Evolutionary conservation across 2,797 vertebrate species (phyloP).

Genomic region (Gorsachius magnificus): DNA sequence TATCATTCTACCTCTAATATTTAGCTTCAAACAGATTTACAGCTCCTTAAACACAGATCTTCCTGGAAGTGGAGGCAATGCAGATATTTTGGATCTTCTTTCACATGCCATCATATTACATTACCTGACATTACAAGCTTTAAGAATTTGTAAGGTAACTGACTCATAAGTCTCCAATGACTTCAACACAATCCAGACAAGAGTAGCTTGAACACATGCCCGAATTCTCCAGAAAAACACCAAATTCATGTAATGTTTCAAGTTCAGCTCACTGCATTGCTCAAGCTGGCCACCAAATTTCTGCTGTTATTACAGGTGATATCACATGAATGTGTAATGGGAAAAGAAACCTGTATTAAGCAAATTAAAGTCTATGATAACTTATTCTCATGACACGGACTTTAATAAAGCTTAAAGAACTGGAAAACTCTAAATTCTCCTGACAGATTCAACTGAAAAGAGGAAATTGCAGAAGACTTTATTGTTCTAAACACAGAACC

Average conservation of each 20-base stretch:
- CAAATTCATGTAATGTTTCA: neutral
- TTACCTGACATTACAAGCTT: neutral
- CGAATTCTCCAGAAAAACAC: neutral
- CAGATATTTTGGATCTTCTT: neutral
- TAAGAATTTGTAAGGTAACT: neutral
- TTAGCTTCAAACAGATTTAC: neutral
- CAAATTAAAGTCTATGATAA: conserved; percentile 37
- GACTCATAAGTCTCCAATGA: neutral
- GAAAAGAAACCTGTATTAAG: conserved; percentile 18
- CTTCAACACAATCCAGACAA: neutral
- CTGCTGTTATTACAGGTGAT: neutral
- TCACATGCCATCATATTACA: neutral
- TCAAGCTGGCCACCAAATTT: neutral
- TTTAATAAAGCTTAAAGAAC: conserved; percentile 8
- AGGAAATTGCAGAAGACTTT: neutral
- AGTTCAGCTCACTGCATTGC: neutral
- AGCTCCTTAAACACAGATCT: neutral
- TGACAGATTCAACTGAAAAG: neutral
- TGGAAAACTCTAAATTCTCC: conserved; percentile 1
- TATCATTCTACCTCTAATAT: neutral
- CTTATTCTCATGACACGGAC: neutral
- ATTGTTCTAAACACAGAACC: neutral
- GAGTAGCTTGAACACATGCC: neutral
- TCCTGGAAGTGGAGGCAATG: neutral
- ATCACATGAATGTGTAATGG: neutral